Evolutionary conservation across 2,888 invertebrate species (phyloP), one percentile per base, ranked within the genome.

Genomic region (Polydrusus tereticollis): DNA sequence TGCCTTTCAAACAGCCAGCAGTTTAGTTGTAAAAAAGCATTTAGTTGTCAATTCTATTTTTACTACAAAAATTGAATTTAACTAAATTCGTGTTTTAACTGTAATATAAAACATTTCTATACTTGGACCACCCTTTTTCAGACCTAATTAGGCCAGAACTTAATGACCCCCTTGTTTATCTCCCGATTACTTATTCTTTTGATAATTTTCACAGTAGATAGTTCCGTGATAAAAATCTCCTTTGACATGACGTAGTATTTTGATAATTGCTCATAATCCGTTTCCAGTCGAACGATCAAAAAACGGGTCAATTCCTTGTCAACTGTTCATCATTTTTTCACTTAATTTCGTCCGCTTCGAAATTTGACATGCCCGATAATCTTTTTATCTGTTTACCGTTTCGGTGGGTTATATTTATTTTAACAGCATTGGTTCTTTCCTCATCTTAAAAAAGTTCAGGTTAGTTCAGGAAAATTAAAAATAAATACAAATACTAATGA

Each of bases 211-310:
- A 73, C 73, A 73, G 73, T 63, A 67, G 63, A 73, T 68, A 62
- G 26, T 68, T 72, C 38, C 50, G 69, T 78, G 81, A 81, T 77
- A 72, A 76, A 75, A 76, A 81, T 79, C 76, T 50, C 69, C 76
- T 75, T 70, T 75, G 81, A 81, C 81, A 79, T 81, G 81, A 81
- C 80, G 78, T 80, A 81, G 81, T 81, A 81, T 81, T 81, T 81
- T 79, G 80, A 80, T 81, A 81, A 81, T 81, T 80, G 79, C 77
- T 80, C 76, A 79, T 80, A 80, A 79, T 78, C 77, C 65, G 23
- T 45, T 70, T 66, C 66, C 67, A 47, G 60, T 67, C 26, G 55
- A 59, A 23, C 26, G 67, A 55, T 36, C 57, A 60, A 68, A 71
- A 63, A 71, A 64, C 74, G 68, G 71, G 58, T 74, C 74, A 74